Evolutionary conservation across 2,113 vertebrate species (phyloP), one percentile per base, ranked within the genome.

Genomic region (Pelecanoides urinatrix): DNA sequence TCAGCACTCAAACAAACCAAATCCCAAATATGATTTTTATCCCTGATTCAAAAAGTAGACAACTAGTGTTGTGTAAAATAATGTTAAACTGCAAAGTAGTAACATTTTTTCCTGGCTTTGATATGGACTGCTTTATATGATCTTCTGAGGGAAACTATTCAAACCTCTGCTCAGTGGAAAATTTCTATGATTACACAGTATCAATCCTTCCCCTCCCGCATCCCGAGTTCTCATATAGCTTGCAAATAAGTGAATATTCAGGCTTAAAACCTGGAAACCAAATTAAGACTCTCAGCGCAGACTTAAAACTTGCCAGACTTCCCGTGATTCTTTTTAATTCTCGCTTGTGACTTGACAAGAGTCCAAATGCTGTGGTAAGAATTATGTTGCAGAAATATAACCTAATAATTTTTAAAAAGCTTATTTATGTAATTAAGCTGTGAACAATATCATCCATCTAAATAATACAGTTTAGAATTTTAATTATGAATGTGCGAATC

Each of bases 301-400:
- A 75, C 89, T 75, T 91, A 59, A 74, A 76, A 73, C 63, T 93
- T 79, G 53, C 71, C 86, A 94, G 80, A 82, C 71, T 97, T 95
- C 84, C 82, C 3, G 1, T 94, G 79, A 86, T 79, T 95, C 90
- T 96, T 89, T 52, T 79, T 74, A 84, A 67, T 91, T 61, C 36
- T 94, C 0, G 0, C 58, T 92, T 94, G 78, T 87, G 80, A 88
- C 74, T 96, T 95, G 84, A 65, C 74, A 63, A 4, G 47, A 70
- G 62, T 93, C 87, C 68, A 95, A 91, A 66, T 74, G 38, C 87
- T 88, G 34, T 63, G 66, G 62, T 90, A 76, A 88, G 68, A 94
- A 44, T 89, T 85, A 20, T 32, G 25, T 78, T 78, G 32, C 47
- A 91, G 67, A 82, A 91, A 27, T 70, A 62, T n/a, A 58, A 25